Base-by-base conservation (phyloP, 2,113 vertebrate genomes). In the rat (Rattus norvegicus) region DNA sequence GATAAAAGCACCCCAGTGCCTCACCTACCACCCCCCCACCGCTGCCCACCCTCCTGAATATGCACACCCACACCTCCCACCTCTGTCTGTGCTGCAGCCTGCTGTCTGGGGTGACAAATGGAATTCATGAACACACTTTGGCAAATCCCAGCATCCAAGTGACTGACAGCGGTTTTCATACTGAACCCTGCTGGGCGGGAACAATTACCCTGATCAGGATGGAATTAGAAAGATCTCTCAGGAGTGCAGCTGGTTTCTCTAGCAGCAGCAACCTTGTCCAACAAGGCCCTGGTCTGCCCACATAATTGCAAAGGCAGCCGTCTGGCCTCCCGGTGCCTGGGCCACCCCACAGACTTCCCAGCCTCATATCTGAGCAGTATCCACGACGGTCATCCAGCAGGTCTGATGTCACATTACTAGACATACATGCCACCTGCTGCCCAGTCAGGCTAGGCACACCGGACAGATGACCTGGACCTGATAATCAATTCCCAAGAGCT, bases 131-230 rank as follows among this genome's bases (percentile, higher is more conserved):
- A 89, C 36, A 93, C 26, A n/a, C 88, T 90, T 47, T 84, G 86
- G 80, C 90, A 87, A 93, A 87, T 91, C 72, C 79, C 20, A 13
- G 72, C 77, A 91, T 85, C 86, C 73, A 89, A 97, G 47, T 81
- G 88, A 98, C 93, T 92, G 87, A 91, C 80, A 63, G 75, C 0
- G 70, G 70, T 95, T 96, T 96, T 91, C 88, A 92, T 70, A 61
- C 22, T 39, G 86, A 97, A 90, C 81, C 95, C 93, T 89, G 43
- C 30, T 63, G 96, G 73, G 26, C 30, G 70, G 9, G 80, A 39
- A 83, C 72, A 87, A 94, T 97, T n/a, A 61, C 0, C 0, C 94
- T 0, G 7, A 65, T 69, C 39, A 73, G 88, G 30, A 4, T 81
- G 43, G 36, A 72, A 97, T 83, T 36, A 84, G 92, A 96, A 92